phyloP scores from a whole-genome alignment of 2,113 vertebrate species.

The Noturus placidus region DNA sequence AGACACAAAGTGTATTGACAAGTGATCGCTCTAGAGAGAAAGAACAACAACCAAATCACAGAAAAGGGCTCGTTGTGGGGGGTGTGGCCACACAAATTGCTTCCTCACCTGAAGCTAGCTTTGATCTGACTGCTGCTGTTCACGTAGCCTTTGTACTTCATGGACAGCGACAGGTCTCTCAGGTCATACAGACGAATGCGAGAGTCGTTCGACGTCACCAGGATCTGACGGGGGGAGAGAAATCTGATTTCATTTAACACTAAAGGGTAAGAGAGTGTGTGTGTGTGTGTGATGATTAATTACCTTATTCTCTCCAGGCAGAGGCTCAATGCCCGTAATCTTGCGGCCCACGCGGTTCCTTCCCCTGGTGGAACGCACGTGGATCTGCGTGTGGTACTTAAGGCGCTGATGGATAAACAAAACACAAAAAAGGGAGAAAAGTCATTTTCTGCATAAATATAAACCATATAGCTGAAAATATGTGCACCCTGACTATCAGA shows the following conservation, averaged over 20 bases:
- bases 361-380: conserved; percentile 94
- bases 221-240: conserved; percentile 75
- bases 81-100: too few relatives aligned
- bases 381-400: conserved; percentile 98
- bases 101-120: conserved; percentile 72
- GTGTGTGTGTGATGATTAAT: not conserved
- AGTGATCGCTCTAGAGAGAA: too few relatives aligned
- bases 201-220: conserved; percentile 97
- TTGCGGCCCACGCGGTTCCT: conserved; percentile 96
- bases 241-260: not conserved
- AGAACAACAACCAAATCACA: too few relatives aligned
- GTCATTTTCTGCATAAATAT: not conserved
- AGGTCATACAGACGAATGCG: conserved; percentile 95
- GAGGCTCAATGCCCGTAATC: conserved; percentile 96
- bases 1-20: too few relatives aligned
- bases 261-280: not conserved
- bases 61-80: too few relatives aligned
- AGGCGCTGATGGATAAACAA: conserved; percentile 78
- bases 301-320: conserved; percentile 98
- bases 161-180: conserved; percentile 94
- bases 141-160: conserved; percentile 98
- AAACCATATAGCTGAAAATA: not conserved
- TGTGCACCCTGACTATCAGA: not conserved
- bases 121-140: conserved; percentile 99
- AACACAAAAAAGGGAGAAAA: conserved; percentile 2